phyloP scores from a whole-genome alignment of 2,113 vertebrate genomes.

The Pipa parva region DNA sequence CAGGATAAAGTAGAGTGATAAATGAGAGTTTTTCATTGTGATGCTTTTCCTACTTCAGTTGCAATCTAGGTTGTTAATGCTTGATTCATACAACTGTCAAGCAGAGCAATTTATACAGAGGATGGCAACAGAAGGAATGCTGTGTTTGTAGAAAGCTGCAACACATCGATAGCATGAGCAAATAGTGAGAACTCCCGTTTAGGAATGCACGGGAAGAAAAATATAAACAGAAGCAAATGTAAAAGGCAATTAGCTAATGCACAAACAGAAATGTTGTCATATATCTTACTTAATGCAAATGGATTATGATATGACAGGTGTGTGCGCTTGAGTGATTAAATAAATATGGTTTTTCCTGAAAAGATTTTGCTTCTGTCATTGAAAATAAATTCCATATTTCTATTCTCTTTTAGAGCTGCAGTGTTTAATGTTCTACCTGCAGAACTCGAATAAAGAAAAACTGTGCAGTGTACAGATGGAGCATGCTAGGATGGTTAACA shows the following conservation, averaged over 20 bases:
- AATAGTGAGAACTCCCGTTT: constrained; percentile 28
- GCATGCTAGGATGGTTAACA: no score
- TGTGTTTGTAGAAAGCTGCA: constrained; percentile 40
- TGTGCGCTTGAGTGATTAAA: background rate
- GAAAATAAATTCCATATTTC: background rate
- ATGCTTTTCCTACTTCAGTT: constrained; percentile 43
- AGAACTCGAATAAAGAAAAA: no score
- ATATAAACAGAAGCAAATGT: constrained; percentile 26
- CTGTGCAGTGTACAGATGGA: no score
- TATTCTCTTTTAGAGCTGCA: background rate
- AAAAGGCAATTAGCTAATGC: constrained; percentile 33
- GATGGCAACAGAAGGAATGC: constrained; percentile 39
- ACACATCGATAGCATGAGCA: constrained; percentile 39
- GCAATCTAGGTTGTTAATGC: constrained; percentile 43
- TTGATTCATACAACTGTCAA: constrained; percentile 44
- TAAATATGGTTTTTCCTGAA: background rate
- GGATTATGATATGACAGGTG: background rate
- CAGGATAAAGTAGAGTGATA: constrained; percentile 41
- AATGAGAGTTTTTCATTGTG: constrained; percentile 44
- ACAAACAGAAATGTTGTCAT: constrained; percentile 9
- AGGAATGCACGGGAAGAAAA: constrained; percentile 17
- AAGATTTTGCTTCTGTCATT: background rate
- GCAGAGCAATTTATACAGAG: constrained; percentile 43
- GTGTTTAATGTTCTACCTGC: no score
- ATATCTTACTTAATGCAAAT: constrained; percentile 20